Evolutionary conservation across 2,797 vertebrate species (phyloP), one percentile per base, ranked within the genome.

Genomic region (Hemitrygon akajei): DNA sequence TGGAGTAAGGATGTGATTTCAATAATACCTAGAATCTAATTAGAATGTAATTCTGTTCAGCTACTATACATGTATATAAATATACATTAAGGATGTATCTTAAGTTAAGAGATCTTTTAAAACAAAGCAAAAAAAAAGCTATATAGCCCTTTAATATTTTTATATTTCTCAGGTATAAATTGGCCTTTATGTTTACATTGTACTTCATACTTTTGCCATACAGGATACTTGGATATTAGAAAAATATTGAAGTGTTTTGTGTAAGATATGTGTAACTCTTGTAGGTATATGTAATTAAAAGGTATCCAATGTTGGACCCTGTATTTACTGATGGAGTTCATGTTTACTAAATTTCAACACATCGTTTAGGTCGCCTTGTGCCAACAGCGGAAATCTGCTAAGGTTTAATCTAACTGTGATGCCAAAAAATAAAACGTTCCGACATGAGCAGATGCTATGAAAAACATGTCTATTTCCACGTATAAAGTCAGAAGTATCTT

Each of bases 81-180:
- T 76, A 93, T 58, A 76, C 91, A 76, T 93, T 73, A 93, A 93
- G 71, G 91, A 93, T 27, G 91, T 93, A 93, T 93, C 27, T 93
- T 93, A 93, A 93, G 71, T 93, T 93, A 93, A 93, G 91, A 93
- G 71, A 76, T 75, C 71, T 76, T 93, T 73, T 73, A 92, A 92
- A 47, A 75, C 20, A 75, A 92, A 56, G 71, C 73, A 27, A 93
- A 47, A 93, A 93, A 47, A 93, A 92, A 93, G 91, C 71, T 93
- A 76, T 93, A 93, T 56, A 40, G 47, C 91, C 91, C 91, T 56
- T 93, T 47, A 93, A 93, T 93, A 93, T 93, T 93, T 93, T 93
- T 93, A 76, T 93, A 93, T 93, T 76, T 93, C 91, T 93, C 91
- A 93, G 91, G 91, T 93, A 93, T 93, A 76, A 93, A 75, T 76